Conservation (phyloP, 2,113 vertebrate species). For the Oxyura jamaicensis region DNA sequence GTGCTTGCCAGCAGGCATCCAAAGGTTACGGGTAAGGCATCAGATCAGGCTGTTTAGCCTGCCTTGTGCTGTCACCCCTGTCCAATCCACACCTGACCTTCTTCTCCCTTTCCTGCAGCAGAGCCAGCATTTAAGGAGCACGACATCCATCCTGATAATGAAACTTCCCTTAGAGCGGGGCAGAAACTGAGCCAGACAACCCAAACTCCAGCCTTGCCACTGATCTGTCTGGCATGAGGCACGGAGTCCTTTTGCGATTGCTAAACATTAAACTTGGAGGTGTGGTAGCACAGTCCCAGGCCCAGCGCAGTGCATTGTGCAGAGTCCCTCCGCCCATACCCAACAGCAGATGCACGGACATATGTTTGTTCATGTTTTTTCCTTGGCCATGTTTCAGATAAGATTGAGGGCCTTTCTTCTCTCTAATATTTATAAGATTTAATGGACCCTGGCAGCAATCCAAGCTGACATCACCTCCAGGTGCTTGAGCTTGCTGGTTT, state of each 20-base stretch:
- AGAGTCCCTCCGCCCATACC: not conserved
- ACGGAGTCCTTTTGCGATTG: not conserved
- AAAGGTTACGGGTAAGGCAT: not conserved
- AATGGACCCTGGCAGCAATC: not conserved
- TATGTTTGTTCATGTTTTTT: not conserved
- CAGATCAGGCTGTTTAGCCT: not conserved
- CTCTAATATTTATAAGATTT: no score
- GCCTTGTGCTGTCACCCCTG: not conserved
- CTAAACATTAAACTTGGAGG: not conserved
- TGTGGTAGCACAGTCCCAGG: not conserved
- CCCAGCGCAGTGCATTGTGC: no score
- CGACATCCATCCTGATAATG: not conserved
- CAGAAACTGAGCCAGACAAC: not conserved
- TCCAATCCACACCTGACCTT: not conserved
- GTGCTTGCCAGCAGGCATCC: not conserved
- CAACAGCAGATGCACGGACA: accelerated
- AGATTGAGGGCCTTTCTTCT: not conserved
- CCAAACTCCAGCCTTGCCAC: not conserved
- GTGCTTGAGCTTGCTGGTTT: not conserved
- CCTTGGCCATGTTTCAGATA: not conserved
- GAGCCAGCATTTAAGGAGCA: not conserved
- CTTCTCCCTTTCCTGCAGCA: not conserved
- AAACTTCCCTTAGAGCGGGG: not conserved
- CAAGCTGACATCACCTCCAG: not conserved
- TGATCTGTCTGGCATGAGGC: not conserved